A percentile compares a stretch with the other conserved stretches of the same genome.
Conservation (phyloP, 1,140 invertebrate genomes). For the Laupala kohalensis region DNA sequence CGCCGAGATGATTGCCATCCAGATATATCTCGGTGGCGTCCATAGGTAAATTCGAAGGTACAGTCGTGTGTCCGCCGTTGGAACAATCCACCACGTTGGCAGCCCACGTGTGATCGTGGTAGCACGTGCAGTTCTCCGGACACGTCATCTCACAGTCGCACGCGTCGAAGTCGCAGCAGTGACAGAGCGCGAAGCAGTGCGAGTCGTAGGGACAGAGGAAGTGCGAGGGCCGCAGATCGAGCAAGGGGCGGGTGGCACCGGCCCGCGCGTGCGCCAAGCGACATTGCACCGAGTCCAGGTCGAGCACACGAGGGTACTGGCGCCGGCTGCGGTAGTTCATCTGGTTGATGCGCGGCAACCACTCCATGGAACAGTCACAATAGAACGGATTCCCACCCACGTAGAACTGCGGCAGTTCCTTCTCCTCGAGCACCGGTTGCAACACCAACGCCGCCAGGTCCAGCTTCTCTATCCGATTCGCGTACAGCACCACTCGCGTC, state of each 20-base stretch:
- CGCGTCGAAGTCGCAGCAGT: conserved; percentile 48
- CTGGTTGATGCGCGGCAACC: conserved; percentile 65
- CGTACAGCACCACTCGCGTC: conserved; percentile 57
- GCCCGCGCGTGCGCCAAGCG: conserved; percentile 22
- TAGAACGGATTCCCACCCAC: conserved; percentile 68
- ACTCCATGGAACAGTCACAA: conserved; percentile 76
- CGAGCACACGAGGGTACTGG: conserved; percentile 29
- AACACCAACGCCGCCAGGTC: conserved; percentile 57
- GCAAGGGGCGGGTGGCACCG: conserved; percentile 35
- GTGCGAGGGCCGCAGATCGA: conserved; percentile 48
- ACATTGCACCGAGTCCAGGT: conserved; percentile 29
- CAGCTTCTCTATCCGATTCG: conserved; percentile 57
- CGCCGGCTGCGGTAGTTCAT: conserved; percentile 38
- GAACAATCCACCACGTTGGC: conserved; percentile 40
- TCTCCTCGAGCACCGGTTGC: conserved; percentile 45
- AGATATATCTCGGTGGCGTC: conserved; percentile 41
- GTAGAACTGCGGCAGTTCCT: conserved; percentile 58
- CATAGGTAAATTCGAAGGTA: conserved; percentile 39
- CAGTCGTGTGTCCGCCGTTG: conserved; percentile 23
- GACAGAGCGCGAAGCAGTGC: conserved; percentile 41
- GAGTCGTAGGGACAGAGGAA: conserved; percentile 48
- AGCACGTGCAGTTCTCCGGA: conserved; percentile 37
- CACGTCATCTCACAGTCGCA: conserved; percentile 44
- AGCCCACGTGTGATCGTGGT: conserved; percentile 28
- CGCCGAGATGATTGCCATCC: conserved; percentile 36